Evolutionary conservation across 2,797 vertebrate genomes (phyloP), one percentile per base, ranked within the genome.

Genomic region (Oryzias sinensis): DNA sequence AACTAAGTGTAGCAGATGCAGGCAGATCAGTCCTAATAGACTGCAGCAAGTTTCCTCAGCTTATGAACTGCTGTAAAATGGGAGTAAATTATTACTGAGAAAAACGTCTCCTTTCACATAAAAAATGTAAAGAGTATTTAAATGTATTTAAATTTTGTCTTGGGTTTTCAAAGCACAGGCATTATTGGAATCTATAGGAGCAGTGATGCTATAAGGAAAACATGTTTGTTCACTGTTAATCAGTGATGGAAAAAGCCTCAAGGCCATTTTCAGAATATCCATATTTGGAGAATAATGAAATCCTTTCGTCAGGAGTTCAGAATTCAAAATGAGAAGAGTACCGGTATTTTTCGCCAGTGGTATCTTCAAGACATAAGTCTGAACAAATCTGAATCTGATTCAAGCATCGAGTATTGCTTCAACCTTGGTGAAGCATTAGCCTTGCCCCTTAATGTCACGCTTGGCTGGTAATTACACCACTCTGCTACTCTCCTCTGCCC

Each of bases 391-490:
- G 62, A 14, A 59, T 56, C 43, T 45, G 44, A 20, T 17, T 33
- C 33, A 5, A 56, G 46, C 45, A 51, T 62, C 66, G 53, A 52
- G 48, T 53, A 9, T 45, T 25, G 52, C 56, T 62, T 29, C 65
- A 51, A 71, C 67, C 73, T 66, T 56, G 45, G 25, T 13, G 25
- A 37, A 16, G 43, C 42, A 61, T 72, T 53, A 44, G 72, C 69
- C 63, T 70, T 50, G 56, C 47, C 43, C 59, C 33, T 43, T 69
- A 43, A 2, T 51, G 56, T 69, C 66, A 53, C 48, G 29, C 52
- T 42, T 44, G 4, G 18, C 59, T 60, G 56, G 80, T 85, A 59
- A 80, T 77, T 68, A 66, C 61, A 52, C 60, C 64, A 56, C 74
- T 76, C 71, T 48, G 43, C 64, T 62, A 68, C 68, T 78, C 54